A percentile compares a stretch with the other conserved stretches of the same genome.
phyloP scores from a whole-genome alignment of 2,888 invertebrate genomes.

The Tinea pellionella region DNA sequence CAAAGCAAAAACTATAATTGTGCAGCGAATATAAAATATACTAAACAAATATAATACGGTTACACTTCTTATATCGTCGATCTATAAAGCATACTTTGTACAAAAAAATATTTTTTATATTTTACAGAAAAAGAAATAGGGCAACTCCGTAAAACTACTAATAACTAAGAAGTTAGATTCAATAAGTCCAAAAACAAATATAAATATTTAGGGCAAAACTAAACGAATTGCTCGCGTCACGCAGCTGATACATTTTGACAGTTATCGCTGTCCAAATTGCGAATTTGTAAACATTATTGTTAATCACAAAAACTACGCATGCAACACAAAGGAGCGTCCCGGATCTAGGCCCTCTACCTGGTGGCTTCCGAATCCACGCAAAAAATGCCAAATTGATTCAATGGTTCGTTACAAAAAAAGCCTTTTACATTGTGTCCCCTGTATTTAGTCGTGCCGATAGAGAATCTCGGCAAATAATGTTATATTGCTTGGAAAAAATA shows the following conservation, averaged over 20 bases:
- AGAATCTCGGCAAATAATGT: conserved; percentile 52
- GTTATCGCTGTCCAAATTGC: conserved; percentile 58
- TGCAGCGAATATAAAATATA: background rate
- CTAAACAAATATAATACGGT: too few species aligned
- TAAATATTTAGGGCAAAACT: conserved; percentile 9
- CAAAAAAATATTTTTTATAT: too few species aligned
- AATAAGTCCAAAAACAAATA: background rate
- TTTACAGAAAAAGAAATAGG: too few species aligned
- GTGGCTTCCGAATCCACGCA: conserved; percentile 62
- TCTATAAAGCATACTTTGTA: too few species aligned
- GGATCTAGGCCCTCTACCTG: conserved; percentile 64
- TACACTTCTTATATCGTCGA: too few species aligned
- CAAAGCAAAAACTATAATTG: background rate
- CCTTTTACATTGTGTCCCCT: conserved; percentile 45
- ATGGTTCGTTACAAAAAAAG: conserved; percentile 49
- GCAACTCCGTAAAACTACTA: too few species aligned
- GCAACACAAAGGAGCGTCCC: conserved; percentile 45
- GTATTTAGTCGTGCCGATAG: conserved; percentile 53
- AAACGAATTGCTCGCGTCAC: background rate
- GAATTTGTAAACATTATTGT: conserved; percentile 61
- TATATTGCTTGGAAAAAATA: conserved; percentile 55
- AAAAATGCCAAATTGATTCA: conserved; percentile 62
- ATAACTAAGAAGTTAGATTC: too few species aligned
- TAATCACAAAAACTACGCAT: conserved; percentile 38
- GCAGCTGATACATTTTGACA: conserved; percentile 60